phyloP scores from a whole-genome alignment of 2,888 invertebrate species.

The Xylota segnis region DNA sequence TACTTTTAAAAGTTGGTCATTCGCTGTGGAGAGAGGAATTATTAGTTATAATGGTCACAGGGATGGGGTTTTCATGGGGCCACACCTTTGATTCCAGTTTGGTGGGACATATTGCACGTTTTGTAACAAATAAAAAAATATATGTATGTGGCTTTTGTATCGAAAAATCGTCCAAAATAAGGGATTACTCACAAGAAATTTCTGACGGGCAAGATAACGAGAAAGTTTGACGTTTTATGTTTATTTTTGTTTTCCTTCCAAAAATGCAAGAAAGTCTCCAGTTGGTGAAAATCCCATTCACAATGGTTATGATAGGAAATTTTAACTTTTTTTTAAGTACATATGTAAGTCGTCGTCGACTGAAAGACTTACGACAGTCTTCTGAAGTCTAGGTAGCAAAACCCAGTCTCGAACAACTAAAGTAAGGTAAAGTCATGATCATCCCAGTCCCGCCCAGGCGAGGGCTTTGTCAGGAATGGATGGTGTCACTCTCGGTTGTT shows the following conservation, averaged over 20 bases:
- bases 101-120: conserved; percentile 90
- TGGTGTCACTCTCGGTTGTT: no score
- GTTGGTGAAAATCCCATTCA: background rate
- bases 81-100: conserved; percentile 95
- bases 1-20: conserved; percentile 91
- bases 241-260: conserved; percentile 53
- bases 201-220: conserved; percentile 38
- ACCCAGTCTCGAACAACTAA: no score
- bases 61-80: background rate
- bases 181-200: conserved; percentile 60
- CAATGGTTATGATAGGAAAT: background rate
- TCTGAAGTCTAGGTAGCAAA: no score
- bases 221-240: conserved; percentile 54
- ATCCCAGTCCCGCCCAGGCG: no score
- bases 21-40: conserved; percentile 87
- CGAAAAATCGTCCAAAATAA: conserved; percentile 26
- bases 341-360: no score
- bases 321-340: no score
- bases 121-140: conserved; percentile 55
- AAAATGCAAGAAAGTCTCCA: conserved; percentile 44
- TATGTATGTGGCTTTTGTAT: conserved; percentile 9
- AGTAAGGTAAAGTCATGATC: no score
- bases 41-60: conserved; percentile 6
- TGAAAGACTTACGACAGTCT: no score
- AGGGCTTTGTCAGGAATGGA: no score